Base-by-base conservation (phyloP, 2,888 invertebrate genomes). In the Busseola fusca region DNA sequence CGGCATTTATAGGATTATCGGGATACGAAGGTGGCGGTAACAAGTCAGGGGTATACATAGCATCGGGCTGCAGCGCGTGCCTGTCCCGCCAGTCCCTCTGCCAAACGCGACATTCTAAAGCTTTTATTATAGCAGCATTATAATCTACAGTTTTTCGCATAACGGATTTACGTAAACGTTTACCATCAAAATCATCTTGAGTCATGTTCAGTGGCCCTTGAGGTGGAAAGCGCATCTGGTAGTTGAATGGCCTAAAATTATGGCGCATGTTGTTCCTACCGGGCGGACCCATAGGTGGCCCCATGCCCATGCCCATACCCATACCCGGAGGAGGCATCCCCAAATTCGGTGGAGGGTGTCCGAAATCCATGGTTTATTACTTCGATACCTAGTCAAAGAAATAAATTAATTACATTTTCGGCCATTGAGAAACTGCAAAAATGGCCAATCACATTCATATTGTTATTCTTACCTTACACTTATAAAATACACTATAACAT, bases 91-190 rank as follows among this genome's bases (percentile, higher is more conserved):
- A 97, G 92, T 99, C 99, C 84, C 99, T 96, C 93, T 99, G 99
- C 99, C 99, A 99, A 74, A 99, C 97, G 81, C 99, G 97, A 95
- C 97, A 97, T 97, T 99, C 98, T 87, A 99, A 93, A 87, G 98
- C 98, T 92, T 98, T 98, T 77, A 99, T 98, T 88, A 99, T 98
- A 52, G 99, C 97, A 30, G 99, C 97, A 96, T 99, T 99, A 93
- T 99, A 99, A 96, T 99, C 99, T 69, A 99, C 99, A 48, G 99
- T 99, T 96, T 99, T 99, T 85, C 99, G 96, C 97, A 99, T 99
- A 81, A 99, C 98, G 85, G 99, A 98, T 96, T 99, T 99, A 88
- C 99, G 96, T 87, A 99, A 96, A 82, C 99, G 97, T 96, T 99
- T 99, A 74, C 99, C 99, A 96, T 99, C 99, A 91, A 99, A 99